Percentiles rank a stretch among this genome's conserved stretches.
These are phyloP conservation scores for Ursus arctos DNA, from an alignment of 2,113 vertebrate genomes.

Conservation along the genomic window DNA sequence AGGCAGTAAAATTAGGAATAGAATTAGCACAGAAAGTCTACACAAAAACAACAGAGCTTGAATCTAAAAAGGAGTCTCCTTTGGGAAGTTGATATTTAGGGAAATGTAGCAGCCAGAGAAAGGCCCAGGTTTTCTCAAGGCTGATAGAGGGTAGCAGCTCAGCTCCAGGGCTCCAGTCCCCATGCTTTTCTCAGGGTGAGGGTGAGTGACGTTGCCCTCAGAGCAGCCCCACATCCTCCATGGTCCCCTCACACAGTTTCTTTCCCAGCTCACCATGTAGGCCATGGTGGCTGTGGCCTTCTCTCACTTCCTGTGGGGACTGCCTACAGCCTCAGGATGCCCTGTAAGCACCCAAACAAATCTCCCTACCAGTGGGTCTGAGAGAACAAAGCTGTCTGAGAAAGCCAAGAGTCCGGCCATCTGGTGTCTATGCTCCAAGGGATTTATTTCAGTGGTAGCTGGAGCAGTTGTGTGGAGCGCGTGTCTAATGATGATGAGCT, in stretches of 20 bases:
- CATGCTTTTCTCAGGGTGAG: background rate
- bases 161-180: background rate
- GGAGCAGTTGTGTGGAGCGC: background rate
- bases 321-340: background rate
- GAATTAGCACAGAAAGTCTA: background rate
- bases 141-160: background rate
- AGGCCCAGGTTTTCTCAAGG: background rate
- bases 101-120: background rate
- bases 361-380: background rate
- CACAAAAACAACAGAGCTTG: background rate
- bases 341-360: background rate
- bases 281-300: background rate
- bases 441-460: background rate
- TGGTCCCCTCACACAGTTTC: rapidly evolving
- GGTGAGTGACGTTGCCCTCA: background rate
- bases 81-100: background rate
- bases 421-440: background rate
- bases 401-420: background rate
- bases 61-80: background rate
- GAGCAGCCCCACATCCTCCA: background rate
- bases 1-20: background rate
- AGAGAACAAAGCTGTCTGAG: background rate
- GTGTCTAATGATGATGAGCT: background rate
- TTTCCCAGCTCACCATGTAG: background rate
- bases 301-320: background rate